These are phyloP conservation scores for Ophion costatus DNA, from an alignment of 2,888 invertebrate species.

Conservation along the genomic window DNA sequence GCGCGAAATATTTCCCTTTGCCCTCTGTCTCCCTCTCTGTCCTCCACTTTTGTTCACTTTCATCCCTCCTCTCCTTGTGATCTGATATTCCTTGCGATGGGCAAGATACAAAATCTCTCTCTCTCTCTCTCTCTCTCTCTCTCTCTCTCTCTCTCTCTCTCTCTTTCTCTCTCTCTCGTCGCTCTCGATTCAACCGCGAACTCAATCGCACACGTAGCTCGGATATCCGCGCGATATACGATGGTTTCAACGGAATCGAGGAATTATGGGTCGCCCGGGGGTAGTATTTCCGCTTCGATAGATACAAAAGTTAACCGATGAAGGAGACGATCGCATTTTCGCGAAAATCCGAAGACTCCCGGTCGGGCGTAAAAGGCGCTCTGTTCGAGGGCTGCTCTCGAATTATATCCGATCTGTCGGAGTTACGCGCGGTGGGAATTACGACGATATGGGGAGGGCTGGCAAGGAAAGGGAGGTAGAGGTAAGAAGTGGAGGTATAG, in stretches of 20 bases:
- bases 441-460: neutral
- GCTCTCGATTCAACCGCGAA: neutral
- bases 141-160: neutral
- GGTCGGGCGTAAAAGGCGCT: neutral
- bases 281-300: constrained; percentile 38
- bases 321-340: neutral
- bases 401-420: constrained; percentile 43
- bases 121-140: no score
- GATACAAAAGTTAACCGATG: constrained; percentile 32
- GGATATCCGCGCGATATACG: constrained; percentile 44
- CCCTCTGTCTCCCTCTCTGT: constrained; percentile 4
- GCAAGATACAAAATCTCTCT: constrained; percentile 35
- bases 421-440: constrained; percentile 25
- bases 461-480: neutral
- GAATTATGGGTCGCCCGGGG: constrained; percentile 59
- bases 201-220: constrained; percentile 32
- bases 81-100: constrained; percentile 28
- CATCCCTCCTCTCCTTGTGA: neutral
- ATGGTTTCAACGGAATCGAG: constrained; percentile 50
- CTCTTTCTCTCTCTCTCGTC: constrained; percentile 15
- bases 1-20: constrained; percentile 3
- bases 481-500: neutral
- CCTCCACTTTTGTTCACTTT: constrained; percentile 16
- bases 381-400: constrained; percentile 12
- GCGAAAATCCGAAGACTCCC: constrained; percentile 33